Evolutionary conservation across 2,113 vertebrate species (phyloP).

Genomic region (Galemys pyrenaicus): DNA sequence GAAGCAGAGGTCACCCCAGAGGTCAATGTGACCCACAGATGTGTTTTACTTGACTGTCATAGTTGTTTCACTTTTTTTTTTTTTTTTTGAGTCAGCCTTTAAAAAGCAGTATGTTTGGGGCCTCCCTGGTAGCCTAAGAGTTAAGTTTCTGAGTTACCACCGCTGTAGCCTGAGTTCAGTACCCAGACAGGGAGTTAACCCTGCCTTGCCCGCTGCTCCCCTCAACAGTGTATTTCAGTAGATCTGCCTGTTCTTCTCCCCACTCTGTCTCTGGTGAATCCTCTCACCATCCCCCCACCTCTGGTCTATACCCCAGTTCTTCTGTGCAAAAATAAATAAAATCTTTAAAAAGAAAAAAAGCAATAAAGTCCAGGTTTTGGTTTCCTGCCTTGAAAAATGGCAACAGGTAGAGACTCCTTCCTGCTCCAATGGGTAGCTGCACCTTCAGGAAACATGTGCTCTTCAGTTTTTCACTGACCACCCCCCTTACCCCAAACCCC

Average conservation of each 20-base stretch:
- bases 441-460: background rate
- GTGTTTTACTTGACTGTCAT: background rate
- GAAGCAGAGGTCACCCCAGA: background rate
- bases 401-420: background rate
- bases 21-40: background rate
- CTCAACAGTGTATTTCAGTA: too few relatives aligned
- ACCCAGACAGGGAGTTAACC: too few relatives aligned
- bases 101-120: background rate
- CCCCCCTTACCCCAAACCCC: background rate
- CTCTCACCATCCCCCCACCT: too few relatives aligned
- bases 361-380: background rate
- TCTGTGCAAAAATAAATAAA: too few relatives aligned
- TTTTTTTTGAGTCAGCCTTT: background rate
- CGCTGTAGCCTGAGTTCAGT: too few relatives aligned
- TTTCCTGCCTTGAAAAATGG: background rate
- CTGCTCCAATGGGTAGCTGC: background rate
- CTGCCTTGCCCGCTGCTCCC: too few relatives aligned
- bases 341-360: too few relatives aligned
- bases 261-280: too few relatives aligned
- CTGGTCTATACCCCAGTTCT: too few relatives aligned
- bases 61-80: background rate
- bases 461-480: background rate
- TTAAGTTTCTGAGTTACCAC: too few relatives aligned
- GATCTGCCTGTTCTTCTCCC: too few relatives aligned
- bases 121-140: too few relatives aligned